These are phyloP conservation scores for Phocoena sinus DNA, from an alignment of 2,113 vertebrate species.

Conservation along the genomic window DNA sequence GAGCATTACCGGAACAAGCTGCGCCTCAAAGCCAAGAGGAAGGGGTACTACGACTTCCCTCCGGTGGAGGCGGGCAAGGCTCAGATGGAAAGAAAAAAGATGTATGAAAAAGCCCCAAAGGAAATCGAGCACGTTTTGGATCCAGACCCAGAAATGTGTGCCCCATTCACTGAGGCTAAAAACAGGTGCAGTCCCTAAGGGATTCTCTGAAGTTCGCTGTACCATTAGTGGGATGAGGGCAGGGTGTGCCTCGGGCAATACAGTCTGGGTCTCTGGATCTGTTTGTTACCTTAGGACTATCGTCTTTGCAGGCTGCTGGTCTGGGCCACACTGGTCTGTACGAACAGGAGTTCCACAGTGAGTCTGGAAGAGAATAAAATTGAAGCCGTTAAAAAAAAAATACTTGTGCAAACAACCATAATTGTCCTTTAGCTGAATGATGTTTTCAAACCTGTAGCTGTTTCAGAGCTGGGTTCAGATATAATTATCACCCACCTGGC, in stretches of 20 bases:
- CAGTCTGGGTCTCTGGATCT: neutral
- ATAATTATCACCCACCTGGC: conserved; percentile 22
- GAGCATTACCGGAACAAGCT: conserved; percentile 99
- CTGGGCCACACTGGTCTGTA: neutral
- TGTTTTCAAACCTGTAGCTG: conserved; percentile 7
- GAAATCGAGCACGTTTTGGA: conserved; percentile 88
- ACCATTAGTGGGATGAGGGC: neutral
- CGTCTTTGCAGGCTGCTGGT: neutral
- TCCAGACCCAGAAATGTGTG: conserved; percentile 88
- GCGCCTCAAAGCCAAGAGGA: conserved; percentile 96
- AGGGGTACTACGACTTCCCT: conserved; percentile 97
- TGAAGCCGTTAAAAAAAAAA: conserved; percentile 11
- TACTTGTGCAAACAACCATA: neutral
- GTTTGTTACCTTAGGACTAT: neutral
- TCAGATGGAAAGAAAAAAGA: conserved; percentile 83
- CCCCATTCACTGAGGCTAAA: conserved; percentile 90
- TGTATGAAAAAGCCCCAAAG: conserved; percentile 85
- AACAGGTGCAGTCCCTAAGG: conserved; percentile 83
- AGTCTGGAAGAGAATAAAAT: conserved; percentile 18
- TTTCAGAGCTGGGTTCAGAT: neutral
- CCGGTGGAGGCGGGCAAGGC: conserved; percentile 83
- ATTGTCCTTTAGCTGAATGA: conserved; percentile 9
- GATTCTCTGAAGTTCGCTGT: neutral
- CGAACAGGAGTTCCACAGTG: neutral
- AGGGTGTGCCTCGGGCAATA: neutral